These are phyloP conservation scores for Triops cancriformis DNA, from an alignment of 1,140 invertebrate species.

Conservation along the genomic window DNA sequence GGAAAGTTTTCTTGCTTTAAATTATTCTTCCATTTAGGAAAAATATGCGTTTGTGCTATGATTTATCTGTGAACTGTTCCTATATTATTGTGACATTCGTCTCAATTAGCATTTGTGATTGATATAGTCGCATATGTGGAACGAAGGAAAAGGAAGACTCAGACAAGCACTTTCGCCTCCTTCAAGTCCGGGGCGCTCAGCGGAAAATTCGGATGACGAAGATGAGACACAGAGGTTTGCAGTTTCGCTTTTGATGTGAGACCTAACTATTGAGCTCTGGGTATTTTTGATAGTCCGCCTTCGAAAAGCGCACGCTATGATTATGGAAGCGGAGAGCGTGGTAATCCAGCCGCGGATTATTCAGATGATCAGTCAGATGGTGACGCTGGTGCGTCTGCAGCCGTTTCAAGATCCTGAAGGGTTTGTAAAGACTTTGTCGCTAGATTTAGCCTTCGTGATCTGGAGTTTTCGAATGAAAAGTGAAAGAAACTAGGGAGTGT, in stretches of 20 bases:
- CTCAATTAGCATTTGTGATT: no score
- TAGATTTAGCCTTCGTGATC: background rate
- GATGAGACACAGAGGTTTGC: background rate
- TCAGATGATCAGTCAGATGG: background rate
- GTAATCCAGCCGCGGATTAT: background rate
- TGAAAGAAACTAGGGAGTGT: background rate
- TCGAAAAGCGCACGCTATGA: background rate
- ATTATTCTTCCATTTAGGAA: no score
- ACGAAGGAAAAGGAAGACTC: slow-evolving; percentile 75
- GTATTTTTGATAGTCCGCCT: background rate
- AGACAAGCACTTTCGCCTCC: slow-evolving; percentile 82
- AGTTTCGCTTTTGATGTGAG: background rate
- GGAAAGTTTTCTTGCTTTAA: no score
- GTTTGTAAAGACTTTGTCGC: background rate
- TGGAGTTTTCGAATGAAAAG: background rate
- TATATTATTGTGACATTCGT: no score
- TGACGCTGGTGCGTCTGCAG: background rate
- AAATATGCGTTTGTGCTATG: no score
- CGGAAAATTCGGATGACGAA: background rate
- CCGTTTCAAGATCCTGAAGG: background rate
- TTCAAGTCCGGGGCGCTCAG: slow-evolving; percentile 49
- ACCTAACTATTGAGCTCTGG: background rate
- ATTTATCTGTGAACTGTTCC: no score
- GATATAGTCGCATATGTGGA: slow-evolving; percentile 77
- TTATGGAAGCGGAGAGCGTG: background rate